These are phyloP conservation scores for Drosophila colorata DNA, from an alignment of 2,888 invertebrate species.

Conservation along the genomic window DNA sequence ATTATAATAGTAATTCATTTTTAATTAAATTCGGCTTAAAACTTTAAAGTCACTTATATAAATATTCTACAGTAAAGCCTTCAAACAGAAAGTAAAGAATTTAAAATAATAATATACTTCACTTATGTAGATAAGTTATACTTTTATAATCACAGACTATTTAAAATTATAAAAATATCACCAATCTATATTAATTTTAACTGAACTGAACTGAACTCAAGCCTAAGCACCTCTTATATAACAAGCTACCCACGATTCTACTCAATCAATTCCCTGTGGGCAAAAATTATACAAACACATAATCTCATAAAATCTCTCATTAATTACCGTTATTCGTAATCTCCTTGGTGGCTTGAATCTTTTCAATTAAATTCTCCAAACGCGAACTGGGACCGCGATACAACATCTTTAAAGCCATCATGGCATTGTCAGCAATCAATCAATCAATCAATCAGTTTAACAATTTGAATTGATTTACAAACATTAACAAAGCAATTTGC, in stretches of 20 bases:
- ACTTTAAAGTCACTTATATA: no score
- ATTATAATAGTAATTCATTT: no score
- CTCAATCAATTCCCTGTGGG: not conserved
- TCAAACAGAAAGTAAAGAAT: no score
- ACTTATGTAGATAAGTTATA: no score
- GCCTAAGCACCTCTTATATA: not conserved
- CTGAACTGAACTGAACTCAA: no score
- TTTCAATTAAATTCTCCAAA: conserved; percentile 93
- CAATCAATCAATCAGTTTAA: conserved; percentile 15
- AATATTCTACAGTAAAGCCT: no score
- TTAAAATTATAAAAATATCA: no score
- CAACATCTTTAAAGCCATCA: conserved; percentile 88
- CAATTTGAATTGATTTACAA: conserved; percentile 14
- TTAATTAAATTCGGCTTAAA: no score
- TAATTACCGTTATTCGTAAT: conserved; percentile 81
- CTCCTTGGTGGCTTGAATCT: conserved; percentile 94
- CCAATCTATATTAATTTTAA: no score
- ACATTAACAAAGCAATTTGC: conserved; percentile 24
- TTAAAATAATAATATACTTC: no score
- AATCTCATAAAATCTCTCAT: not conserved
- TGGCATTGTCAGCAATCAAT: conserved; percentile 64
- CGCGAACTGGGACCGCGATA: conserved; percentile 95
- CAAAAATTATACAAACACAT: not conserved
- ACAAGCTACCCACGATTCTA: not conserved
- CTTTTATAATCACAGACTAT: not conserved